phyloP scores from a whole-genome alignment of 2,113 vertebrate species.

The Alouatta palliata region DNA sequence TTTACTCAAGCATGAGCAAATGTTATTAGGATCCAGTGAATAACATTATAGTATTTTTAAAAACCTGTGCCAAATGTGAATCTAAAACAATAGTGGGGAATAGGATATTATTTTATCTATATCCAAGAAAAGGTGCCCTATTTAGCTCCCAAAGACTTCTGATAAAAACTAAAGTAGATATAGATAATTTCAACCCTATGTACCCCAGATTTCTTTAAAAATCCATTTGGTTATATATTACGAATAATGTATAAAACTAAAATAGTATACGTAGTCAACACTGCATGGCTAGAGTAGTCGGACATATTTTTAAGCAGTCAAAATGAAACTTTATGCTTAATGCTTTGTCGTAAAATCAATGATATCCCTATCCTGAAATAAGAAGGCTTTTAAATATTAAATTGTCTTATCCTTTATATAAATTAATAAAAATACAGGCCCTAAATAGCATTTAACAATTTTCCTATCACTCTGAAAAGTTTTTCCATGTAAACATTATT shows the following conservation, averaged over 20 bases:
- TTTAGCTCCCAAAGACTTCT: not conserved
- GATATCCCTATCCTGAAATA: not conserved
- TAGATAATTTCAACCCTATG: not conserved
- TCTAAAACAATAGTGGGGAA: not conserved
- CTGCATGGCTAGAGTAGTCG: not conserved
- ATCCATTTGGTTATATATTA: not conserved
- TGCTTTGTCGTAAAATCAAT: not conserved
- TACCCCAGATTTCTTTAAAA: not conserved
- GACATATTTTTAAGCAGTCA: not conserved
- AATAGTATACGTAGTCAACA: not conserved
- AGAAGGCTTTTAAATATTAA: not conserved
- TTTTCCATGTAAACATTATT: not conserved
- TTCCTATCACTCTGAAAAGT: not conserved
- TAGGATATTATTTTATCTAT: not conserved
- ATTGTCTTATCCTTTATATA: not conserved
- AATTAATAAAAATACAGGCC: not conserved
- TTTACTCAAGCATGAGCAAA: not conserved
- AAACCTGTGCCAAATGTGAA: not conserved
- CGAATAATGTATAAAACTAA: not conserved
- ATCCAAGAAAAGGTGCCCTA: not conserved
- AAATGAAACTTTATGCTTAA: not conserved
- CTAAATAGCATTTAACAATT: not conserved
- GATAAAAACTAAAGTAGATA: not conserved
- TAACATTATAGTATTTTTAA: not conserved
- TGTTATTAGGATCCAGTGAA: not conserved